Conservation (phyloP, 2,797 vertebrate genomes). For the Anguilla marmorata region DNA sequence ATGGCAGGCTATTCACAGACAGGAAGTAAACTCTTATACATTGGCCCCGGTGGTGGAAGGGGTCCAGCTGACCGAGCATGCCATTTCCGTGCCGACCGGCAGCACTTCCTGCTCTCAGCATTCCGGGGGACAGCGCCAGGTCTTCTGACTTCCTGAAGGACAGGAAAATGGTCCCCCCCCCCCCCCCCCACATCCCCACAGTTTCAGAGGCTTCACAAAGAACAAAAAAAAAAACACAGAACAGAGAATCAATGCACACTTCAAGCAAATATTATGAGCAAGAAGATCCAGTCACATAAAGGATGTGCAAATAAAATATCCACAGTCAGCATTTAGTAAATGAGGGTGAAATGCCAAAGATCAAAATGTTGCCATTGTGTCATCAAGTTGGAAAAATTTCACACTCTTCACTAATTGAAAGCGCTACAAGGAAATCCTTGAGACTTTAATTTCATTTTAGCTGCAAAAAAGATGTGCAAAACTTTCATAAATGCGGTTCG, state of each 20-base stretch:
- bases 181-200: neutral
- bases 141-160: conserved; percentile 25
- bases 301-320: neutral
- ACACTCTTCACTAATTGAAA: neutral
- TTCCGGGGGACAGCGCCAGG: neutral
- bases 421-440: neutral
- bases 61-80: neutral
- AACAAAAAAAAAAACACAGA: neutral
- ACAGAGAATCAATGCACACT: neutral
- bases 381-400: neutral
- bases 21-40: conserved; percentile 18
- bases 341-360: neutral
- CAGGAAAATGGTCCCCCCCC: conserved; percentile 20
- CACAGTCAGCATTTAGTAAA: neutral
- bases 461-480: neutral
- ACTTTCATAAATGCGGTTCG: neutral
- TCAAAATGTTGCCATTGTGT: neutral
- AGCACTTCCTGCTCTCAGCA: conserved; percentile 20
- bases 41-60: neutral
- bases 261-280: neutral
- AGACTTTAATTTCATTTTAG: neutral
- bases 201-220: neutral
- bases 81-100: conserved; percentile 11
- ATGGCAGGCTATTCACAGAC: neutral
- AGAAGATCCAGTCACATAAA: neutral